phyloP scores from a whole-genome alignment of 2,113 vertebrate genomes.

The Anoplopoma fimbria region DNA sequence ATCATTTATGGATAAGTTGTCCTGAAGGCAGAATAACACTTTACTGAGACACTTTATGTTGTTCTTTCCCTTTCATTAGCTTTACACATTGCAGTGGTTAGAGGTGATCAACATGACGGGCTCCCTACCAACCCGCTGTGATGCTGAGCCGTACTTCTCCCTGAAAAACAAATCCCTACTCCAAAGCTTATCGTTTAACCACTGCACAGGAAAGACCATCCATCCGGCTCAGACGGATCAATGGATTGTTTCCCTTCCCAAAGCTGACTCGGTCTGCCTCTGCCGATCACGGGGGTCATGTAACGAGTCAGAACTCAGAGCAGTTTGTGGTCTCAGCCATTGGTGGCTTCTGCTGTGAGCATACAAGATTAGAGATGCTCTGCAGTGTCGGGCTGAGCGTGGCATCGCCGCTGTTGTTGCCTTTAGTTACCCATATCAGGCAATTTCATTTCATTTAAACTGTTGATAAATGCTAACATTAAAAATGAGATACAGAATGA shows the following conservation, averaged over 20 bases:
- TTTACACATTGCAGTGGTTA: neutral
- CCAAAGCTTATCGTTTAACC: constrained; percentile 38
- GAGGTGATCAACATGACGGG: neutral
- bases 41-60: too few relatives aligned
- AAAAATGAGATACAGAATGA: neutral
- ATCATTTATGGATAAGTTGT: too few relatives aligned
- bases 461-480: neutral
- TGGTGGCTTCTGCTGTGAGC: constrained; percentile 17
- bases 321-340: neutral
- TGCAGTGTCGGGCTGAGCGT: constrained; percentile 32
- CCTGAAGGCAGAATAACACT: neutral
- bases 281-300: constrained; percentile 7
- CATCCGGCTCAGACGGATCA: constrained; percentile 42
- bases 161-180: constrained; percentile 3
- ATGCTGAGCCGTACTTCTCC: neutral
- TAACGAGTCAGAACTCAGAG: constrained; percentile 33
- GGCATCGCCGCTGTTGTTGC: constrained; percentile 8
- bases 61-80: neutral
- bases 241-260: constrained; percentile 42
- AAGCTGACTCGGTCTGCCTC: constrained; percentile 34
- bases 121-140: neutral
- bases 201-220: constrained; percentile 24
- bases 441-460: neutral
- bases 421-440: neutral
- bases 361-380: constrained; percentile 37